Evolutionary conservation across 2,113 vertebrate genomes (phyloP).

Genomic region (Ranitomeya variabilis): DNA sequence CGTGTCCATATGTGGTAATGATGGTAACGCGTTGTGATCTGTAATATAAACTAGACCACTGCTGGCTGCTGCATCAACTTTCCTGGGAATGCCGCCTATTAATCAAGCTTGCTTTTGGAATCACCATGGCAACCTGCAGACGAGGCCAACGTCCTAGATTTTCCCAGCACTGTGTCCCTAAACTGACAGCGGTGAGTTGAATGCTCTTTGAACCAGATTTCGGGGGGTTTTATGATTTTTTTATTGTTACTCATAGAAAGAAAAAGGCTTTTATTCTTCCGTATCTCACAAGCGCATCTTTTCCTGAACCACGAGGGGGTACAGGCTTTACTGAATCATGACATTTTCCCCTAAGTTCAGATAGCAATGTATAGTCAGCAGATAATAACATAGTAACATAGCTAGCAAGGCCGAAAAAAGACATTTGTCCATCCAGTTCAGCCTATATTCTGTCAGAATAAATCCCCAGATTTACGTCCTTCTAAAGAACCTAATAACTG

Average conservation of each 20-base stretch:
- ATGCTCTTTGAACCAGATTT: constrained; percentile 76
- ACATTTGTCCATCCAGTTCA: too few species aligned
- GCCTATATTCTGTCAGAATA: too few species aligned
- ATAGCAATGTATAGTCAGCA: neutral
- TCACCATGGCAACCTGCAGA: constrained; percentile 71
- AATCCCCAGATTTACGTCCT: too few species aligned
- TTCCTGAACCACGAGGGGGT: neutral
- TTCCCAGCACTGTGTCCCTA: constrained; percentile 68
- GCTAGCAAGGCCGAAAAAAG: too few species aligned
- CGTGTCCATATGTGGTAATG: constrained; percentile 60
- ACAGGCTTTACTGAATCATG: neutral
- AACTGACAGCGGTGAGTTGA: constrained; percentile 73
- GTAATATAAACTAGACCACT: constrained; percentile 57
- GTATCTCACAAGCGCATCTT: constrained; percentile 47
- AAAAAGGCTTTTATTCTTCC: constrained; percentile 63
- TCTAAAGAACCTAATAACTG: too few species aligned
- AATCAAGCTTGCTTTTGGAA: constrained; percentile 65
- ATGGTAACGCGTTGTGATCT: constrained; percentile 58
- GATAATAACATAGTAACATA: too few species aligned
- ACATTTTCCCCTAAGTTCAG: neutral
- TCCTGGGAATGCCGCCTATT: constrained; percentile 75
- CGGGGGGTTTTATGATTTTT: constrained; percentile 47
- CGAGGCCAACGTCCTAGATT: constrained; percentile 71
- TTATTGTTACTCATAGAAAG: constrained; percentile 61
- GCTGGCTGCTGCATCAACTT: constrained; percentile 61